Conservation (phyloP, 1,140 invertebrate genomes). For the Heterodera carotae region DNA sequence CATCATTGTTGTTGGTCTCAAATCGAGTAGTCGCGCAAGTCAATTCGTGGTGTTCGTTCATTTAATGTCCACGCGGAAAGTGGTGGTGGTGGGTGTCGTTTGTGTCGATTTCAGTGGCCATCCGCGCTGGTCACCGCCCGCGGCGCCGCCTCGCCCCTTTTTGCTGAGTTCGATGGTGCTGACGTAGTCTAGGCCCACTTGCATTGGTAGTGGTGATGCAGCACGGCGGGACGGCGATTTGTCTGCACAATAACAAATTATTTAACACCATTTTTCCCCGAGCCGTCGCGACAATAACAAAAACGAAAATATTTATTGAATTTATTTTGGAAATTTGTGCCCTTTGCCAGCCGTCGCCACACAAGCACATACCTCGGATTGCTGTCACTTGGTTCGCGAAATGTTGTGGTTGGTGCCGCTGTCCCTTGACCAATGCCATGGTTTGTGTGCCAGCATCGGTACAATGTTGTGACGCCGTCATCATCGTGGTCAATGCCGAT, state of each 20-base stretch:
- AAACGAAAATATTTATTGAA: too few species aligned
- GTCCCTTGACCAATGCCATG: not conserved
- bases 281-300: too few species aligned
- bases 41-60: too few species aligned
- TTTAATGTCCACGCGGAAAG: not conserved
- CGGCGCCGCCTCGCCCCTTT: not conserved
- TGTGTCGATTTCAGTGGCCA: not conserved
- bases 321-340: too few species aligned
- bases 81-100: not conserved
- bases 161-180: conserved; percentile 33
- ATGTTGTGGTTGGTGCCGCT: not conserved
- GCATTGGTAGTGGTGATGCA: conserved; percentile 18
- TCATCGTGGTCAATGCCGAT: not conserved
- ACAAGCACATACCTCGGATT: not conserved
- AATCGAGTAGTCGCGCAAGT: too few species aligned
- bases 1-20: too few species aligned
- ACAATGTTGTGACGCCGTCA: not conserved
- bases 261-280: too few species aligned
- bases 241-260: too few species aligned
- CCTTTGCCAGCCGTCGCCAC: too few species aligned
- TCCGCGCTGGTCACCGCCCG: conserved; percentile 1
- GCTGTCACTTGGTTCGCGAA: not conserved
- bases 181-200: conserved; percentile 36
- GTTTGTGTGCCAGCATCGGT: not conserved
- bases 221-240: too few species aligned